phyloP scores from a whole-genome alignment of 1,140 invertebrate genomes.

The Magallana angulata region DNA sequence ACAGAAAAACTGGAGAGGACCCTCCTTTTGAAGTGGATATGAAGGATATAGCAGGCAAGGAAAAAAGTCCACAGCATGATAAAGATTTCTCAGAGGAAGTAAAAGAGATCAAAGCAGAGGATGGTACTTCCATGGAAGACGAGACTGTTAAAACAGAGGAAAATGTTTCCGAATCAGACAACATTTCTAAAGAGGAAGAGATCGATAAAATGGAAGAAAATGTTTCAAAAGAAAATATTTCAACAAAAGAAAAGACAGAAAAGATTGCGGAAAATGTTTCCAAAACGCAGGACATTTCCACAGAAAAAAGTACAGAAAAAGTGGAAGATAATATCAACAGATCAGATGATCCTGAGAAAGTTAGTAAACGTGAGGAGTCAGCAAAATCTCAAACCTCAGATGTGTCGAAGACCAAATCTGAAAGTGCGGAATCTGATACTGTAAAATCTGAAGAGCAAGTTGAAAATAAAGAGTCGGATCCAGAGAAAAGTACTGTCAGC shows the following conservation, averaged over 20 bases:
- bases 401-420: background rate
- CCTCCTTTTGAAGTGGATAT: slow-evolving; percentile 26
- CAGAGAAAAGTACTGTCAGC: background rate
- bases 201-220: slow-evolving; percentile 5
- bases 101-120: background rate
- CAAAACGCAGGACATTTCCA: background rate
- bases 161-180: background rate
- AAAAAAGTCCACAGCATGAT: background rate
- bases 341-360: background rate
- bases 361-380: background rate
- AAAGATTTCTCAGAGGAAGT: background rate
- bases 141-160: background rate
- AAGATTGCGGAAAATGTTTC: background rate
- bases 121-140: background rate
- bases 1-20: background rate
- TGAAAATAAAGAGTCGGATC: background rate
- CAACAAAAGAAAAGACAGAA: background rate
- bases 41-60: slow-evolving; percentile 52
- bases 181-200: background rate
- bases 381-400: background rate
- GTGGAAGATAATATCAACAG: background rate
- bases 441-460: background rate
- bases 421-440: background rate
- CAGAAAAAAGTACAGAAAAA: background rate
- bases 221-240: background rate